Conservation (phyloP, 2,113 vertebrate species). For the Zosterops hypoxanthus region DNA sequence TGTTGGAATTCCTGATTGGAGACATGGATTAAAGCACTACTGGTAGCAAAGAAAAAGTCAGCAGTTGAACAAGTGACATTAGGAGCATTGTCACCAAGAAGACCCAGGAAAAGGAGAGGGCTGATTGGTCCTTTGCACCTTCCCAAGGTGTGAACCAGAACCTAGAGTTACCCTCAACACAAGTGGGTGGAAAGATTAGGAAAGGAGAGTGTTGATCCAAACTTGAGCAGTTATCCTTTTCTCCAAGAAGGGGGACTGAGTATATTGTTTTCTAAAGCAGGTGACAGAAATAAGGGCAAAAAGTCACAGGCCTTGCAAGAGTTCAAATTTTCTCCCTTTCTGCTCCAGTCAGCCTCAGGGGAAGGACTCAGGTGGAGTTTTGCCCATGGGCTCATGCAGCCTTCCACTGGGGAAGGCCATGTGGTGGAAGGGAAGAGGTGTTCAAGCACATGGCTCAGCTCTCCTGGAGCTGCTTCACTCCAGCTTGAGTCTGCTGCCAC, state of each 20-base stretch:
- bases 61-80: neutral
- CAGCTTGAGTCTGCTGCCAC: neutral
- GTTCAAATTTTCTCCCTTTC: neutral
- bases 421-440: rapidly evolving
- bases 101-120: neutral
- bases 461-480: neutral
- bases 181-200: neutral
- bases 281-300: neutral
- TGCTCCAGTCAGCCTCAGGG: neutral
- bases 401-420: neutral
- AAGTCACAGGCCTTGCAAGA: neutral
- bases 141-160: neutral
- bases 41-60: neutral
- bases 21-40: neutral
- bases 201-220: neutral
- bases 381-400: neutral
- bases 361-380: neutral
- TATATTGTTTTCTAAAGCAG: neutral
- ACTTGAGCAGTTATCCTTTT: neutral
- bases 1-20: neutral
- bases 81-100: neutral
- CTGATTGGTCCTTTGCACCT: neutral
- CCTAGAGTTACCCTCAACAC: neutral
- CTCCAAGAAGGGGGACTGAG: neutral
- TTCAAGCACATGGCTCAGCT: neutral